Evolutionary conservation across 2,888 invertebrate species (phyloP), one percentile per base, ranked within the genome.

Genomic region (Epirrhoe alternata): DNA sequence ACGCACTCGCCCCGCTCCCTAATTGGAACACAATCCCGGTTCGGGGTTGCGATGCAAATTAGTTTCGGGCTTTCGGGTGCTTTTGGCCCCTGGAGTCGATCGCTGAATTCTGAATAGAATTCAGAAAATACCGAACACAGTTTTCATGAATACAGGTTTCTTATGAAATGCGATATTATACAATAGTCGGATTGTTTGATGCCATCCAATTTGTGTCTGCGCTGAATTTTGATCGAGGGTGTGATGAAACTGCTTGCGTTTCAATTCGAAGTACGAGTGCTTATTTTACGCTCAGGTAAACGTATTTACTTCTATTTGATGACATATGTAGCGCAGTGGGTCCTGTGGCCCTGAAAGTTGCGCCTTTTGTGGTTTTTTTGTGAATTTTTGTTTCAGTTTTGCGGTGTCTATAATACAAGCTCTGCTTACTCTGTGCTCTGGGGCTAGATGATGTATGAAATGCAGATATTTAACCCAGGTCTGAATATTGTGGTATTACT

Each of bases 21-120:
- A 71, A 72, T 71, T 74, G 71, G 71, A 70, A 74, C 72, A 72
- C 74, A 72, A 72, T 72, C 72, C 71, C 63, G 57, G 71, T 62
- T 61, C 53, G 51, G 50, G 57, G 62, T 68, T 69, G 65, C 61
- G 64, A 74, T 72, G 74, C 72, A 74, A 74, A 74, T 74, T 66
- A 71, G 65, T 71, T 59, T 60, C 64, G 58, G 64, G 61, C 50
- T 64, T 64, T 67, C 60, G 62, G 66, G 55, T 52, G 59, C 62
- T 62, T 59, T 53, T 30, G 59, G 47, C 66, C 53, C 35, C 51
- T 53, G 54, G 69, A 70, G 63, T 72, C 64, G 67, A 69, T 68
- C 62, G 63, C 47, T 58, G 62, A 63, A 69, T 61, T 54, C 59
- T 57, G 64, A 66, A 69, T 65, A 66, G 66, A 65, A 66, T 68